Evolutionary conservation across 2,888 invertebrate species (phyloP), one percentile per base, ranked within the genome.

Genomic region (Ryuthela nishihirai): DNA sequence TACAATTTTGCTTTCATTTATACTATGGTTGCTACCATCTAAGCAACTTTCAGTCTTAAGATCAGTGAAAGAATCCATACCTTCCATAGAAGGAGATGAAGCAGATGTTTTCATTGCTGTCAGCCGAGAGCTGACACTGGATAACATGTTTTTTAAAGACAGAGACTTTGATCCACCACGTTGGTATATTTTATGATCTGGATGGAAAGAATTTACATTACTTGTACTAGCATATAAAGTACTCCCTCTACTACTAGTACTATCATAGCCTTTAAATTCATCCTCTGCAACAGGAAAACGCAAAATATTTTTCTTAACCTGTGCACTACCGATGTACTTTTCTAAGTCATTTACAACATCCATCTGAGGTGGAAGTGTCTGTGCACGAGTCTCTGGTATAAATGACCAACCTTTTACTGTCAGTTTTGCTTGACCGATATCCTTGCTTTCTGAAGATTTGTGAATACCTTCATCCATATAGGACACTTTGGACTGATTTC

Each of bases 211-310:
- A 18, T 39, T 39, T 20, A 20, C 39, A 18, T 20, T 39, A 12
- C 39, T 39, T 9, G 20, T 10, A 20, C 20, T 21, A 3, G 20
- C n/a, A n/a, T n/a, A n/a, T n/a, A n/a, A 20, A 20, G 39, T 39
- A 20, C 20, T 17, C 6, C n/a, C 17, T 20, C 39, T 20, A 21
- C 20, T 39, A 20, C n/a, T 21, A 7, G 21, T 6, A 39, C n/a
- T 39, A 39, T 39, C 39, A 10, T 39, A n/a, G 21, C n/a, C 18
- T 20, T 17, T 39, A 29, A 44, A n/a, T n/a, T n/a, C n/a, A n/a
- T n/a, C n/a, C n/a, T n/a, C 44, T 26, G 44, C 32, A 44, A 44
- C 26, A 9, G 18, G 17, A 15, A 15, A 44, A 7, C 18, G 18
- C 18, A 20, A 9, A 20, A 15, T n/a, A 34, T 32, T 44, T 10